These are phyloP conservation scores for Regulus satrapa DNA, from an alignment of 2,113 vertebrate genomes.

Conservation along the genomic window DNA sequence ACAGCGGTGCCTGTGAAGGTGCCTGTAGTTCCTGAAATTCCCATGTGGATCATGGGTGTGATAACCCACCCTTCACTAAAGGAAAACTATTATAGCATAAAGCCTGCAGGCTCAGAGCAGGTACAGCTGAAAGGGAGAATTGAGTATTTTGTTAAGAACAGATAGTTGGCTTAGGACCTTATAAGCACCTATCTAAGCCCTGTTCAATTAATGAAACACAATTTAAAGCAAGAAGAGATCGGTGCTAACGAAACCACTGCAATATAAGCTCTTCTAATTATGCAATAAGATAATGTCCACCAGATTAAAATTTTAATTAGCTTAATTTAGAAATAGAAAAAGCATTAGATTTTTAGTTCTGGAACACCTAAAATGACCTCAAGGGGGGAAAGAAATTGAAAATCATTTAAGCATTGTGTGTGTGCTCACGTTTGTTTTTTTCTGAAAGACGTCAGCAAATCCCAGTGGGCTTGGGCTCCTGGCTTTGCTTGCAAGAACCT, in stretches of 20 bases:
- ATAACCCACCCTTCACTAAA: not conserved
- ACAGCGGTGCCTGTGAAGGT: accelerated
- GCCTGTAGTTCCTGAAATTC: not conserved
- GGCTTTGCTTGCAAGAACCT: not conserved
- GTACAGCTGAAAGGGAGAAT: not conserved
- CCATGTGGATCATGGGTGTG: accelerated
- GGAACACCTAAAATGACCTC: not conserved
- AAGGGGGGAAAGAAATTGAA: not conserved
- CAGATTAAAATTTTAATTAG: constrained; percentile 52
- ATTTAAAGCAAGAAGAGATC: constrained; percentile 2
- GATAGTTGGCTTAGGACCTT: not conserved
- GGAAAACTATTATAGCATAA: not conserved
- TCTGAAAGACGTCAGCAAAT: not conserved
- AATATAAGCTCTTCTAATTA: constrained; percentile 23
- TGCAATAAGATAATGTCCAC: constrained; percentile 12
- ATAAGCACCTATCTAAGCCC: not conserved
- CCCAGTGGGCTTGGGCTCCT: not conserved
- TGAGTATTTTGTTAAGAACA: not conserved
- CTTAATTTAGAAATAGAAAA: constrained; percentile 25
- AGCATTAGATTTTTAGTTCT: not conserved
- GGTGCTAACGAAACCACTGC: not conserved
- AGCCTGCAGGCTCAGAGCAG: not conserved
- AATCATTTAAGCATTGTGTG: not conserved
- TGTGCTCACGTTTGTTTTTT: not conserved
- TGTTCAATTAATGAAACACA: constrained; percentile 17